phyloP scores from a whole-genome alignment of 2,888 invertebrate species.

The Axea sp. region DNA sequence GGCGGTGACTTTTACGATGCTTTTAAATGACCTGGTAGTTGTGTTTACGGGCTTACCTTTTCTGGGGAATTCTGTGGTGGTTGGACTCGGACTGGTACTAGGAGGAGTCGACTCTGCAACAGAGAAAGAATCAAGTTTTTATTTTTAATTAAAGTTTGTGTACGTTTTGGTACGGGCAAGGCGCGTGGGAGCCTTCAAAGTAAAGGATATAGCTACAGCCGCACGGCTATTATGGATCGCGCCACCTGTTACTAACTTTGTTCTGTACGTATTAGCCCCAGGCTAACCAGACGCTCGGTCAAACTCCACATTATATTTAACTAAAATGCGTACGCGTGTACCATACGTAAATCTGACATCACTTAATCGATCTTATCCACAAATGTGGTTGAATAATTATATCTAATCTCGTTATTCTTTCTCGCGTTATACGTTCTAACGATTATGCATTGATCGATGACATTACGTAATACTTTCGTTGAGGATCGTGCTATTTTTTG shows the following conservation, averaged over 20 bases:
- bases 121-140: slow-evolving; percentile 70
- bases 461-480: slow-evolving; percentile 32
- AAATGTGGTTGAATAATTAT: slow-evolving; percentile 75
- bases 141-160: slow-evolving; percentile 73
- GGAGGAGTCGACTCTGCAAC: slow-evolving; percentile 88
- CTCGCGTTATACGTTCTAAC: slow-evolving; percentile 38
- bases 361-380: slow-evolving; percentile 51
- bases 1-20: slow-evolving; percentile 35
- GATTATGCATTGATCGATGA: slow-evolving; percentile 35
- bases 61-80: slow-evolving; percentile 83
- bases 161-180: slow-evolving; percentile 13
- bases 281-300: slow-evolving; percentile 68
- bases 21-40: slow-evolving; percentile 23
- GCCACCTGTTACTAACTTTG: slow-evolving; percentile 78
- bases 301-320: slow-evolving; percentile 76
- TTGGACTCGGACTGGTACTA: slow-evolving; percentile 88
- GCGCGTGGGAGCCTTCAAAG: slow-evolving; percentile 49
- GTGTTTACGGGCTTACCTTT: slow-evolving; percentile 71
- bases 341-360: slow-evolving; percentile 45
- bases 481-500: neutral
- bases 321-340: slow-evolving; percentile 47
- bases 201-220: slow-evolving; percentile 31
- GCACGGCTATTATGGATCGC: slow-evolving; percentile 74
- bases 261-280: slow-evolving; percentile 75
- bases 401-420: slow-evolving; percentile 73